Conservation (phyloP, 2,797 vertebrate genomes). For the Moxostoma hubbsi region DNA sequence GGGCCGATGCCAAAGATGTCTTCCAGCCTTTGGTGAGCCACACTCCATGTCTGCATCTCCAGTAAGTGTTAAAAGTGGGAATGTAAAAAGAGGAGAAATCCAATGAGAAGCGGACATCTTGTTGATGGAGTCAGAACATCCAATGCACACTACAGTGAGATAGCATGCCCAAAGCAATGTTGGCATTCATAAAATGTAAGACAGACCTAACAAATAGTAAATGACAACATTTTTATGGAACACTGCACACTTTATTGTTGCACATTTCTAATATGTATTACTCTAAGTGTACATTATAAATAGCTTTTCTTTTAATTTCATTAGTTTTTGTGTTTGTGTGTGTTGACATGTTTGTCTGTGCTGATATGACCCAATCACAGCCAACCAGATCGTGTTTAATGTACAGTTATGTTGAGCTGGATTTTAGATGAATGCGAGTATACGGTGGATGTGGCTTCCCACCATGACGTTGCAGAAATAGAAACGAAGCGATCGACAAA, state of each 20-base stretch:
- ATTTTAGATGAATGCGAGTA: too few species aligned
- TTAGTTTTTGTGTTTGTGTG: too few species aligned
- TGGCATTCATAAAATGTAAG: slow-evolving; percentile 16
- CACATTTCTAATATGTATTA: too few species aligned
- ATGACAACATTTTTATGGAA: slow-evolving; percentile 8
- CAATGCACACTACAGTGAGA: slow-evolving; percentile 7
- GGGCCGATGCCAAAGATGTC: slow-evolving; percentile 13
- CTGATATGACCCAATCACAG: too few species aligned
- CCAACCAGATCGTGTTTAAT: too few species aligned
- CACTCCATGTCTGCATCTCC: slow-evolving; percentile 21
- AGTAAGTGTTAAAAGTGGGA: slow-evolving; percentile 27
- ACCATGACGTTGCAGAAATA: too few species aligned
- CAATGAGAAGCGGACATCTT: slow-evolving; percentile 23
- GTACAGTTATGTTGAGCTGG: too few species aligned
- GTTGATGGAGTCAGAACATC: slow-evolving; percentile 19
- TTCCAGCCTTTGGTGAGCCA: neutral
- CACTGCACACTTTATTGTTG: neutral
- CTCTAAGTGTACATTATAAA: too few species aligned
- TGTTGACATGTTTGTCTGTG: too few species aligned
- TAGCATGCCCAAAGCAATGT: slow-evolving; percentile 18
- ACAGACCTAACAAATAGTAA: slow-evolving; percentile 23
- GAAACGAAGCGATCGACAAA: too few species aligned
- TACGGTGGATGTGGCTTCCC: too few species aligned
- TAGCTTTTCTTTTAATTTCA: too few species aligned
- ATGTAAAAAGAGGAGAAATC: slow-evolving; percentile 12